Evolutionary conservation across 2,888 invertebrate genomes (phyloP), one percentile per base, ranked within the genome.

Genomic region (Antheraea yamamai): DNA sequence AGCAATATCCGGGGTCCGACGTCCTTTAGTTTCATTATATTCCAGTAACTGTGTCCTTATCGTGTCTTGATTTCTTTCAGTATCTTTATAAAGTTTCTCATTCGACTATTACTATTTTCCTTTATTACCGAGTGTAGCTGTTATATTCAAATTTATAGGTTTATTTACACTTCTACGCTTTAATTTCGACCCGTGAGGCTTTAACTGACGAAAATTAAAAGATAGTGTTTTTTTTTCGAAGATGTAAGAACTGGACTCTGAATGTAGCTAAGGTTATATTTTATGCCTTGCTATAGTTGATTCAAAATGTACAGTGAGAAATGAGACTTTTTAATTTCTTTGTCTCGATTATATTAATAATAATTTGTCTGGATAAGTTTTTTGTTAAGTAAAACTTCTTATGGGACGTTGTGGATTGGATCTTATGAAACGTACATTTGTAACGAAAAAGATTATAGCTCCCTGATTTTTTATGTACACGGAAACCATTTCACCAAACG

Each of bases 1-100:
- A n/a, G 73, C 58, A 77, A 77, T 75, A 77, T 55, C 77, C 77
- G 75, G 74, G 70, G 77, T 76, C 76, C 78, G 77, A 80, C 78
- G 81, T 82, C 78, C 82, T 81, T 81, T 82, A 86, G 81, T 87
- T 87, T 86, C 87, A 87, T 88, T 87, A 86, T 81, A 81, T 78
- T 78, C 80, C 77, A 66, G 79, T 81, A 78, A 76, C 68, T 78
- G 74, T 79, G 77, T 79, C 78, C 89, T 88, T 89, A 89, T 89
- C 89, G 83, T 77, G 80, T 76, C 77, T 78, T 77, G 80, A 81
- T 87, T 86, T 85, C 84, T 84, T 85, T 82, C 84, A 81, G 83
- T 80, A 71, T 55, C 75, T 79, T 76, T 82, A 81, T 81, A 79
- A 79, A 80, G 82, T 84, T 85, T 84, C 85, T 80, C 73, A 78